Percentiles rank a stretch among this genome's conserved stretches.
phyloP scores from a whole-genome alignment of 92 coral and sea anemone species.

The Parazoanthus swiftii region DNA sequence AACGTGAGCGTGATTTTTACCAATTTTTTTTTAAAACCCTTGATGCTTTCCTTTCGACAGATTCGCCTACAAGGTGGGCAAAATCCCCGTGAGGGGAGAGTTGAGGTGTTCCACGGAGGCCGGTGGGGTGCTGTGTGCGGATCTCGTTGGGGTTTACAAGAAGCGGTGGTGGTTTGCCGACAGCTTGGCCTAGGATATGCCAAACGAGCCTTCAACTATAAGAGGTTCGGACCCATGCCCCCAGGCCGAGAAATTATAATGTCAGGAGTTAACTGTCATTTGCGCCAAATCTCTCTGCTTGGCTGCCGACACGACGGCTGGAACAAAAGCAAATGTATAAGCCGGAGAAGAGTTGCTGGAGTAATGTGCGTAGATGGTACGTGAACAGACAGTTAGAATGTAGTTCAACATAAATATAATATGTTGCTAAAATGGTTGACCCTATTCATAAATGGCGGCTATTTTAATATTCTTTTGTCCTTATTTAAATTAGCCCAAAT shows the following conservation, averaged over 20 bases:
- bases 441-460: too few species aligned
- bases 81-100: conserved; percentile 52
- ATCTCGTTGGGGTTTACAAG: conserved; percentile 80
- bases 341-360: conserved; percentile 63
- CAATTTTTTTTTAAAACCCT: neutral
- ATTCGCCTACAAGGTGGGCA: conserved; percentile 49
- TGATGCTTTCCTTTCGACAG: neutral
- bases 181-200: conserved; percentile 83
- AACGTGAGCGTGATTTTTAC: neutral
- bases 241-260: conserved; percentile 52
- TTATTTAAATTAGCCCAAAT: too few species aligned
- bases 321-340: conserved; percentile 55
- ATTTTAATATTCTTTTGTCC: too few species aligned
- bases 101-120: conserved; percentile 42
- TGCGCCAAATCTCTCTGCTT: conserved; percentile 65
- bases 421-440: too few species aligned
- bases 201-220: conserved; percentile 49
- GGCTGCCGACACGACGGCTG: conserved; percentile 68
- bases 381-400: neutral
- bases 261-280: conserved; percentile 75
- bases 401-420: too few species aligned
- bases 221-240: conserved; percentile 48
- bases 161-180: conserved; percentile 84
- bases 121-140: conserved; percentile 89
- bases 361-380: conserved; percentile 75